A percentile compares a stretch with the other conserved stretches of the same genome.
Evolutionary conservation across 1,140 invertebrate species (phyloP).

Genomic region (Pseudomyrmex flavicornis): DNA sequence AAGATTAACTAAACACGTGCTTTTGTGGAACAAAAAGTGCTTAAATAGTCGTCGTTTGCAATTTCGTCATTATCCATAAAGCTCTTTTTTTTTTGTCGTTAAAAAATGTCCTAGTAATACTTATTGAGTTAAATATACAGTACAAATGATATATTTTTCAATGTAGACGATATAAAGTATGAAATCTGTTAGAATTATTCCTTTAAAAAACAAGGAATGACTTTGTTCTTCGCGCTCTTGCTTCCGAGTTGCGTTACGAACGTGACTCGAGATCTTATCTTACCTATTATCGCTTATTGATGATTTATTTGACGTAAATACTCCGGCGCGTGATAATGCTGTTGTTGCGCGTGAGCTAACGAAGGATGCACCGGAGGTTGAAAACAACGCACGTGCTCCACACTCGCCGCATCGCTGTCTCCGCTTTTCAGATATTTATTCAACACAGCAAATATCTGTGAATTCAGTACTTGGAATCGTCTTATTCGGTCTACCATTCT

Average conservation of each 20-base stretch:
- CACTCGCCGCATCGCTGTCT: constrained; percentile 93
- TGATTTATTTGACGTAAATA: constrained; percentile 86
- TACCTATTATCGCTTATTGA: constrained; percentile 66
- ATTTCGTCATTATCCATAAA: constrained; percentile 9
- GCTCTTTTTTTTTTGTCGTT: background rate
- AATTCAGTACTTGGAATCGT: constrained; percentile 99
- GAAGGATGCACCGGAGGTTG: constrained; percentile 96
- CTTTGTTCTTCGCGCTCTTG: background rate
- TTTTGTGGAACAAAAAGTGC: background rate
- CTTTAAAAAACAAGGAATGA: constrained; percentile 59
- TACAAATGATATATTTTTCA: constrained; percentile 18
- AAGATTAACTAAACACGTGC: background rate
- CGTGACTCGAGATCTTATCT: background rate
- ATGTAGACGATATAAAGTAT: constrained; percentile 28
- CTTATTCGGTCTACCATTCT: constrained; percentile 98
- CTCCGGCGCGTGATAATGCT: constrained; percentile 88
- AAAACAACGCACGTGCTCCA: constrained; percentile 98
- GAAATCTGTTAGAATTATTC: constrained; percentile 26
- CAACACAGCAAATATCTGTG: constrained; percentile 98
- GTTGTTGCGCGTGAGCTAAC: constrained; percentile 86
- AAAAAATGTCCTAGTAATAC: constrained; percentile 21
- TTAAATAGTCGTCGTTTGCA: constrained; percentile 10
- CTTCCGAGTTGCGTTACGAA: background rate
- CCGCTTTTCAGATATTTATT: constrained; percentile 97
- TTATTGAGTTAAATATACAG: constrained; percentile 22